A percentile compares a stretch with the other conserved stretches of the same genome.
Evolutionary conservation across 92 coral and sea anemone species (phyloP).

Genomic region (Galaxea fascicularis): DNA sequence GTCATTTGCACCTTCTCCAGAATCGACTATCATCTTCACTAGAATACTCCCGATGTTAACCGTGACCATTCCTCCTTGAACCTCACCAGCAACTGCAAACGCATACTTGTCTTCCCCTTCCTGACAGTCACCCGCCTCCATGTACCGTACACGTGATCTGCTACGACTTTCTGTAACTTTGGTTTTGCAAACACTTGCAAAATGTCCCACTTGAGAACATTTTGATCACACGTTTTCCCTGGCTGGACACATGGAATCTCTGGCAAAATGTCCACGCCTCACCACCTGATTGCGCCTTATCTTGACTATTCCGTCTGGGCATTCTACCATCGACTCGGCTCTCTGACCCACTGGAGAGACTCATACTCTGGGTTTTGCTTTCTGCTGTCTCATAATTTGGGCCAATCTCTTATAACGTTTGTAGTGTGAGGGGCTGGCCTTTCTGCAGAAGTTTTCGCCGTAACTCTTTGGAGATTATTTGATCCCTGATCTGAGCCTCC

Average conservation of each 20-base stretch:
- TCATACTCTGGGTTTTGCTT: constrained; percentile 26
- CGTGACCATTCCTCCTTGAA: constrained; percentile 9
- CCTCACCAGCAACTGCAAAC: background rate
- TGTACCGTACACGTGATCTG: background rate
- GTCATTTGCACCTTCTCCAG: no score
- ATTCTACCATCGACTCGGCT: background rate
- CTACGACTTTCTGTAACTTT: background rate
- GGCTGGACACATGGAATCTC: no score
- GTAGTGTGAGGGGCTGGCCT: constrained; percentile 13
- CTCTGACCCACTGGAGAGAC: background rate
- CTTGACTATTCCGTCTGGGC: background rate
- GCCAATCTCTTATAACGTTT: constrained; percentile 30
- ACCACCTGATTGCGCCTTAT: constrained; percentile 1
- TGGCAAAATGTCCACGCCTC: constrained; percentile 27
- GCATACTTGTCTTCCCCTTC: constrained; percentile 30
- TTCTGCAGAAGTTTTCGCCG: constrained; percentile 13
- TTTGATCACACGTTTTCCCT: no score
- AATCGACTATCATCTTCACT: constrained; percentile 13
- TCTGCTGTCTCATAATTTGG: constrained; percentile 30
- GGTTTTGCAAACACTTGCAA: background rate
- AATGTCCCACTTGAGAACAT: no score
- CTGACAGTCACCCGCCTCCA: background rate
- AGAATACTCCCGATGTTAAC: constrained; percentile 35
- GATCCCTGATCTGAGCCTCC: constrained; percentile 50
- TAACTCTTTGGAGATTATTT: constrained; percentile 46